These are phyloP conservation scores for Cosmia trapezina DNA, from an alignment of 2,888 invertebrate genomes.

Conservation along the genomic window DNA sequence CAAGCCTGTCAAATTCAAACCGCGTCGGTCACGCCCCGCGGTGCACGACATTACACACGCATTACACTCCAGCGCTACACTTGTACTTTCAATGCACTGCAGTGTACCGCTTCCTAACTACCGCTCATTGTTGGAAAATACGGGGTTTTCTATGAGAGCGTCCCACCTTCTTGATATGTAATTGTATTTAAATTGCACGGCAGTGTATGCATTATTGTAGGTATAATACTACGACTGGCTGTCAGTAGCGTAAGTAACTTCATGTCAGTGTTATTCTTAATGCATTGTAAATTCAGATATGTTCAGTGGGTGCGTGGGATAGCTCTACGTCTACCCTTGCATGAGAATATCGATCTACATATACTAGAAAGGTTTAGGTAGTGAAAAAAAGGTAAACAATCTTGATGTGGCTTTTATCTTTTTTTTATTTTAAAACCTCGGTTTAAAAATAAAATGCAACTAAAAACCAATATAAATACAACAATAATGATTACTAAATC, in stretches of 20 bases:
- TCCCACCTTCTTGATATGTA: slow-evolving; percentile 51
- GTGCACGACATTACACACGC: slow-evolving; percentile 62
- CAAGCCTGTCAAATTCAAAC: slow-evolving; percentile 49
- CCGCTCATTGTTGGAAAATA: slow-evolving; percentile 56
- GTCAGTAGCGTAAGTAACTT: slow-evolving; percentile 10
- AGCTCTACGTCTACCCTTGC: background rate
- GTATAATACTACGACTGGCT: slow-evolving; percentile 4
- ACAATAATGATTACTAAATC: too few relatives aligned
- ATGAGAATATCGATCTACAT: background rate
- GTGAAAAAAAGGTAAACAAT: too few relatives aligned
- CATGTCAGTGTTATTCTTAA: slow-evolving; percentile 12
- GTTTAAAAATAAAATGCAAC: too few relatives aligned
- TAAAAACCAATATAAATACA: too few relatives aligned
- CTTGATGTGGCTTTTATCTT: too few relatives aligned
- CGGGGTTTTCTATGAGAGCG: slow-evolving; percentile 56
- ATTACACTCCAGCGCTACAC: slow-evolving; percentile 56
- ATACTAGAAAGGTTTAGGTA: too few relatives aligned
- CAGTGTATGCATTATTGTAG: slow-evolving; percentile 38
- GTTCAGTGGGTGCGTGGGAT: too few relatives aligned
- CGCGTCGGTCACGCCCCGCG: slow-evolving; percentile 66
- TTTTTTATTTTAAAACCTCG: too few relatives aligned
- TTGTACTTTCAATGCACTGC: slow-evolving; percentile 74
- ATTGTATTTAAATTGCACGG: slow-evolving; percentile 64
- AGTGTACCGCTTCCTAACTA: slow-evolving; percentile 52
- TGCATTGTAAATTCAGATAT: slow-evolving; percentile 6